Evolutionary conservation across 2,113 vertebrate genomes (phyloP).

Genomic region (Orycteropus afer): DNA sequence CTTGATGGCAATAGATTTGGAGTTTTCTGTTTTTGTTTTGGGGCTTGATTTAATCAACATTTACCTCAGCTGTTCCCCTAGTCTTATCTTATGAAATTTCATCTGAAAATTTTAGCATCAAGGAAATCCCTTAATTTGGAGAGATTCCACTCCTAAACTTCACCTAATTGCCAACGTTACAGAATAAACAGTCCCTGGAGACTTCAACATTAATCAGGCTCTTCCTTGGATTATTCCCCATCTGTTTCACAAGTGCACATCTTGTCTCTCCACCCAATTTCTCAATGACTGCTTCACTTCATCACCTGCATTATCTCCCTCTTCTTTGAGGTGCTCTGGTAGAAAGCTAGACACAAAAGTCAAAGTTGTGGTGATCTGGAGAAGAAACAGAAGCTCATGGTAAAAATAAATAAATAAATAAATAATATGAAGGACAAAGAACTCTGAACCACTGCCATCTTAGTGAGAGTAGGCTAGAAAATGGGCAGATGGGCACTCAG

Average conservation of each 20-base stretch:
- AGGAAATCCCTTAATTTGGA: slow-evolving; percentile 3
- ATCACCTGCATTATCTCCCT: background rate
- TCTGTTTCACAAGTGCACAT: background rate
- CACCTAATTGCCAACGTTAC: background rate
- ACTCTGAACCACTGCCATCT: background rate
- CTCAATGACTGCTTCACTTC: background rate
- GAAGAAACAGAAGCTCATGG: slow-evolving; percentile 7
- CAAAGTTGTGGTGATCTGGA: background rate
- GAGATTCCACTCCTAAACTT: background rate
- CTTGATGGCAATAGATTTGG: background rate
- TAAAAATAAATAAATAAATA: background rate
- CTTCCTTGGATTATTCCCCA: background rate
- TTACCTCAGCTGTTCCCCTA: background rate
- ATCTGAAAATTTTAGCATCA: background rate
- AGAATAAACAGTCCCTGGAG: background rate
- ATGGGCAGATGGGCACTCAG: background rate
- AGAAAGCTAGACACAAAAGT: background rate
- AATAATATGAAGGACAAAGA: background rate
- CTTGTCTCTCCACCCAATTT: background rate
- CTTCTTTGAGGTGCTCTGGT: background rate
- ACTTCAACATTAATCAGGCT: background rate
- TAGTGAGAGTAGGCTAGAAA: background rate
- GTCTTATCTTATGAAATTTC: background rate
- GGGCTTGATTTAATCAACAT: background rate
- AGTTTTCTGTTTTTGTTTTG: background rate